A percentile compares a stretch with the other conserved stretches of the same genome.
Evolutionary conservation across 2,888 invertebrate species (phyloP).

Genomic region (Pecten maximus): DNA sequence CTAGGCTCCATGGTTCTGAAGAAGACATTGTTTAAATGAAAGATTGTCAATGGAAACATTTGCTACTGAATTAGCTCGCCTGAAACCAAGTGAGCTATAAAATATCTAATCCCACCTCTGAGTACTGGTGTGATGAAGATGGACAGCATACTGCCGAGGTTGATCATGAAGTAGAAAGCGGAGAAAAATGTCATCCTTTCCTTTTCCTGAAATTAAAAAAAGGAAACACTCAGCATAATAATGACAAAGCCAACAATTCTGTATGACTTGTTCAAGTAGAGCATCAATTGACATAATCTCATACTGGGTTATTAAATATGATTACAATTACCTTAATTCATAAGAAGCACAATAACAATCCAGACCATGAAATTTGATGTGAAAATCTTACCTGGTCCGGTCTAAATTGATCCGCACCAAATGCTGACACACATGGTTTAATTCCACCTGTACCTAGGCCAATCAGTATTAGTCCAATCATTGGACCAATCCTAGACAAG

Average conservation of each 20-base stretch:
- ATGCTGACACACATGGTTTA: constrained; percentile 96
- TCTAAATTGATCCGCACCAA: constrained; percentile 96
- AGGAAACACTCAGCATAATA: too few species aligned
- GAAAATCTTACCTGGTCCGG: constrained; percentile 79
- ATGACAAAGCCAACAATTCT: too few species aligned
- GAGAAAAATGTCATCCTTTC: constrained; percentile 94
- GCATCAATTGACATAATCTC: too few species aligned
- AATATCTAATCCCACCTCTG: constrained; percentile 85
- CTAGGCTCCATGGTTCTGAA: neutral
- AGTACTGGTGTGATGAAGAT: constrained; percentile 94
- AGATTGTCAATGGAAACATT: neutral
- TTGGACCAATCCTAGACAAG: constrained; percentile 83
- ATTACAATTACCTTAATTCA: too few species aligned
- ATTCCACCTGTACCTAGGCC: constrained; percentile 97
- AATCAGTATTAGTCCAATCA: constrained; percentile 89
- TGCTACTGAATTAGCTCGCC: too few species aligned
- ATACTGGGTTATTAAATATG: neutral
- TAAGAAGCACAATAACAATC: neutral
- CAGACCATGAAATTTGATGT: too few species aligned
- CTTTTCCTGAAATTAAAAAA: constrained; percentile 85
- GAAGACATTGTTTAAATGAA: too few species aligned
- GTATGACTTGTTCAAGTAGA: too few species aligned
- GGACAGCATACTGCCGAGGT: constrained; percentile 92
- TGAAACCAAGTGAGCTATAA: neutral
- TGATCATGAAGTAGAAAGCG: constrained; percentile 96